phyloP scores from a whole-genome alignment of 2,888 invertebrate genomes.

The Napeogenes inachia region DNA sequence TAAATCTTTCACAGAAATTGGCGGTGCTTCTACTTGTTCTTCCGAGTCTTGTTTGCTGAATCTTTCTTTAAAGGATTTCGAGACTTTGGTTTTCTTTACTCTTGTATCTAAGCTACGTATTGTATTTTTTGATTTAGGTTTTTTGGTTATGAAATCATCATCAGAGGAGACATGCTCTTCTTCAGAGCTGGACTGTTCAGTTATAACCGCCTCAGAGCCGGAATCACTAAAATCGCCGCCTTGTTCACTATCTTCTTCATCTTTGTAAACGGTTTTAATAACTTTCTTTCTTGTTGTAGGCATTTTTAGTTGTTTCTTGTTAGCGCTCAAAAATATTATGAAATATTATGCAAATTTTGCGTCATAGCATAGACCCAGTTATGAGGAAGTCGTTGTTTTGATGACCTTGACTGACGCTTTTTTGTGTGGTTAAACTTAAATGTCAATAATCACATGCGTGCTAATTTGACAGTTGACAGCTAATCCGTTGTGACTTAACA shows the following conservation, averaged over 20 bases:
- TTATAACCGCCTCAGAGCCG: conserved; percentile 69
- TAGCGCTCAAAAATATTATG: neutral
- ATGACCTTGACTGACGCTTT: neutral
- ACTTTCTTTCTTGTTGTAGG: conserved; percentile 64
- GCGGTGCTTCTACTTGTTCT: conserved; percentile 37
- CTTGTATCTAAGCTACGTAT: conserved; percentile 27
- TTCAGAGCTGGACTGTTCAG: conserved; percentile 56
- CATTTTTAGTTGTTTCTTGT: conserved; percentile 38
- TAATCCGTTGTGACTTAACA: neutral
- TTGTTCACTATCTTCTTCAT: conserved; percentile 60
- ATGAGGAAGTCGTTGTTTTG: neutral
- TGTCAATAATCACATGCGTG: neutral
- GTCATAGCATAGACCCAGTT: neutral
- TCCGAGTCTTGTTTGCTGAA: conserved; percentile 48
- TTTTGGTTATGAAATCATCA: conserved; percentile 49
- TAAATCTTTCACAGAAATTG: conserved; percentile 61
- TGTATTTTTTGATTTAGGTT: conserved; percentile 26
- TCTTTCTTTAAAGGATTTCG: conserved; percentile 51
- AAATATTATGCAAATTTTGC: neutral
- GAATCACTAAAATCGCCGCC: conserved; percentile 69
- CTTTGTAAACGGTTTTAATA: conserved; percentile 65
- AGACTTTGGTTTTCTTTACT: conserved; percentile 41
- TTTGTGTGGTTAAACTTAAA: too few species aligned
- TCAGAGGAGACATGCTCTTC: conserved; percentile 51
- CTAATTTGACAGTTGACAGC: conserved; percentile 1